A percentile compares a stretch with the other conserved stretches of the same genome.
phyloP scores from a whole-genome alignment of 2,113 vertebrate genomes.

The Apodemus sylvaticus region DNA sequence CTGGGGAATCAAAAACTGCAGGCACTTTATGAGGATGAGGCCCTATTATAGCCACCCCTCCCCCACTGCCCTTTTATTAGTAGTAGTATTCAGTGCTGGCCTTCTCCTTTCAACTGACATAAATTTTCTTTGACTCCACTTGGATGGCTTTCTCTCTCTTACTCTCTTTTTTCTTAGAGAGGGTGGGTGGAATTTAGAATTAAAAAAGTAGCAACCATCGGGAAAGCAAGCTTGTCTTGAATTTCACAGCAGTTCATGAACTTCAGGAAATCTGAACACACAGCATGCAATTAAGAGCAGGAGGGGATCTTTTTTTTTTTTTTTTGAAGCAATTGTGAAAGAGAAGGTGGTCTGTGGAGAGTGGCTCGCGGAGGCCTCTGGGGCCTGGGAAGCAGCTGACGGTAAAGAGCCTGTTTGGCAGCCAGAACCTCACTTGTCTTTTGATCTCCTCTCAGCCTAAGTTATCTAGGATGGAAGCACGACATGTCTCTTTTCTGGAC shows the following conservation, averaged over 20 bases:
- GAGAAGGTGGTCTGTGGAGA: conserved; percentile 54
- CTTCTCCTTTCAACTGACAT: conserved; percentile 74
- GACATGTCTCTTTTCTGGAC: not conserved
- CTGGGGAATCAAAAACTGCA: conserved; percentile 54
- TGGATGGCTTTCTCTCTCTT: not conserved
- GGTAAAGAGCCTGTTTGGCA: not conserved
- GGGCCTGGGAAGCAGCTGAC: not conserved
- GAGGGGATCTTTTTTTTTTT: conserved; percentile 50
- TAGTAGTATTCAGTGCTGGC: conserved; percentile 46
- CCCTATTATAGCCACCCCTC: conserved; percentile 15
- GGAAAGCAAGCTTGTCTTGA: conserved; percentile 79
- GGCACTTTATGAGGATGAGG: conserved; percentile 47
- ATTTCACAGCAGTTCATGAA: conserved; percentile 83
- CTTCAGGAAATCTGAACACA: conserved; percentile 80
- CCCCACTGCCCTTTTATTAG: conserved; percentile 67
- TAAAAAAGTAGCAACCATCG: conserved; percentile 77
- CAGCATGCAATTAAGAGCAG: conserved; percentile 73
- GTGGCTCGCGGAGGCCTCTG: not conserved
- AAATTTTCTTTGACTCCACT: conserved; percentile 82
- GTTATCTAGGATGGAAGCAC: not conserved
- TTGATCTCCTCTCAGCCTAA: conserved; percentile 51
- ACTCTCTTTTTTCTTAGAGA: conserved; percentile 27
- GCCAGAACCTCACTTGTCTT: not conserved
- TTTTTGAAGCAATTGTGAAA: conserved; percentile 63
- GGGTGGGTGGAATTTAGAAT: conserved; percentile 78